Conservation (phyloP, 2,113 vertebrate genomes). For the Theristicus caerulescens region DNA sequence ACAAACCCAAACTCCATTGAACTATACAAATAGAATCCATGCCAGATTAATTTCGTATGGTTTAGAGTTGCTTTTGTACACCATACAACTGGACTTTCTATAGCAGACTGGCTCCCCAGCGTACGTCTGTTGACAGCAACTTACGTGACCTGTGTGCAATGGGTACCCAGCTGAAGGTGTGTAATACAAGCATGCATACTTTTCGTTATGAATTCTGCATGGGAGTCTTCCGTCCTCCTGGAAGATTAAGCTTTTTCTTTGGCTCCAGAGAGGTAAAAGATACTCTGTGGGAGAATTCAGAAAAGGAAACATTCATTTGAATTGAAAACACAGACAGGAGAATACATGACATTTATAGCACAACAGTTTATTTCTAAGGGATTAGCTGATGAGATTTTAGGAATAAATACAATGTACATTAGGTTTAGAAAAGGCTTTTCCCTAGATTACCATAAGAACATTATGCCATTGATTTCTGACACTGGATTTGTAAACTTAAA, state of each 20-base stretch:
- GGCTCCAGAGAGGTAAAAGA: background rate
- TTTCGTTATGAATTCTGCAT: background rate
- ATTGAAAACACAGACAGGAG: slow-evolving; percentile 39
- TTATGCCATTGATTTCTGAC: slow-evolving; percentile 66
- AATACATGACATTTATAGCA: slow-evolving; percentile 33
- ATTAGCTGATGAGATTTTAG: slow-evolving; percentile 66
- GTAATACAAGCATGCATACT: background rate
- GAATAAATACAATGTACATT: slow-evolving; percentile 52
- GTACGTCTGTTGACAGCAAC: background rate
- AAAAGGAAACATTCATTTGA: slow-evolving; percentile 19
- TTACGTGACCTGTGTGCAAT: background rate
- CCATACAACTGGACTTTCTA: background rate
- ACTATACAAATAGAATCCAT: background rate
- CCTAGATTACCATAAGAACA: slow-evolving; percentile 54
- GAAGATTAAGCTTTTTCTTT: background rate
- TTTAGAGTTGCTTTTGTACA: background rate
- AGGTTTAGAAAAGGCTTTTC: slow-evolving; percentile 62
- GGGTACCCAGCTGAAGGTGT: background rate
- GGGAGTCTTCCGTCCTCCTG: background rate
- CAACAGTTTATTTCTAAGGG: slow-evolving; percentile 62
- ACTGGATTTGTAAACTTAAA: slow-evolving; percentile 58
- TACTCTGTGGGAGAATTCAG: slow-evolving; percentile 9
- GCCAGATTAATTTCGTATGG: background rate
- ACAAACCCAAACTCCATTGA: background rate
- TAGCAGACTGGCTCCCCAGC: background rate